A percentile compares a stretch with the other conserved stretches of the same genome.
phyloP scores from a whole-genome alignment of 1,140 invertebrate species.

The Mercenaria mercenaria region DNA sequence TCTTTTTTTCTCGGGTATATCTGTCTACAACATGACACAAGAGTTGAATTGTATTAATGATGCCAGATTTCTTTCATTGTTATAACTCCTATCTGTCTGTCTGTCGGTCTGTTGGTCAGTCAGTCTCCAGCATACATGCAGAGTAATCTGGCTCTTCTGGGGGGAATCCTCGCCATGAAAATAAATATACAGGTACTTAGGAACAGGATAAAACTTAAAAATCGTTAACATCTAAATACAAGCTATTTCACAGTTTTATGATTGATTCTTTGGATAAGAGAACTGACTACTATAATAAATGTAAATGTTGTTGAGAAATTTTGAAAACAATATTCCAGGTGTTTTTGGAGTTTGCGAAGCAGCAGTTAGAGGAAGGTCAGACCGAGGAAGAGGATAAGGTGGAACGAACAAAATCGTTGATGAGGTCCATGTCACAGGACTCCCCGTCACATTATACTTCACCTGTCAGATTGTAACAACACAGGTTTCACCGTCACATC shows the following conservation, averaged over 20 bases:
- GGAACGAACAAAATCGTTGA: constrained; percentile 13
- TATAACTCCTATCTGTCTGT: no score
- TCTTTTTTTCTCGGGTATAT: not conserved
- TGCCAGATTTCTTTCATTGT: no score
- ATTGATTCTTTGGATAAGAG: not conserved
- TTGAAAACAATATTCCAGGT: no score
- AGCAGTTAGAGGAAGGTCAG: constrained; percentile 87
- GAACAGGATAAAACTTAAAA: not conserved
- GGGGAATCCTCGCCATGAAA: no score
- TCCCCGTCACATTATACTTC: not conserved
- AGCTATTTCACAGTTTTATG: not conserved
- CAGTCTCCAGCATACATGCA: no score
- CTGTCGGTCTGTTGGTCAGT: no score
- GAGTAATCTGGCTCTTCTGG: no score
- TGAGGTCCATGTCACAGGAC: constrained; percentile 22
- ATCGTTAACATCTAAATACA: no score
- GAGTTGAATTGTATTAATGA: not conserved
- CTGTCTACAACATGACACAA: not conserved
- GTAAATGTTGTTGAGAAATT: constrained; percentile 92
- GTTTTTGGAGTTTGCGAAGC: constrained; percentile 94
- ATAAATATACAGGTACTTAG: no score
- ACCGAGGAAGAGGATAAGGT: constrained; percentile 24
- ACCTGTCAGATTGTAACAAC: not conserved
- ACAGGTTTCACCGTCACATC: not conserved
- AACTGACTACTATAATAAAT: constrained; percentile 87